Evolutionary conservation across 2,888 invertebrate species (phyloP), one percentile per base, ranked within the genome.

Genomic region (Xestia ashworthii): DNA sequence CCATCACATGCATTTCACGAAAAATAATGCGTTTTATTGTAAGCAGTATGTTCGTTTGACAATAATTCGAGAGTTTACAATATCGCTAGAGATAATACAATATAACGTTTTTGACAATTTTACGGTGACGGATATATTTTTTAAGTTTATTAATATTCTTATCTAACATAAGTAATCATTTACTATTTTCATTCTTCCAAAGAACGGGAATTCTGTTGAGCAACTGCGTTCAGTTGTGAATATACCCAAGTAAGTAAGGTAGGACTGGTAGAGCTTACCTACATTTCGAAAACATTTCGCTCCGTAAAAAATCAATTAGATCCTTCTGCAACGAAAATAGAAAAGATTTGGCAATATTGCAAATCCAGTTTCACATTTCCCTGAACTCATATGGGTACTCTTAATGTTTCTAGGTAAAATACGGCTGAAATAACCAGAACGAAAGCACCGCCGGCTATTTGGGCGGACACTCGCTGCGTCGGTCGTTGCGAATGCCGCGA

Each of bases 341-440:
- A 60, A 11, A 60, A 53, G 32, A n/a, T 71, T 73, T 64, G 46
- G 41, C 55, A 22, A 58, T 60, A 64, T 58, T 71, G 46, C 25
- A 22, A 46, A 73, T 76, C 55, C 67, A 55, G 58, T 72, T 76
- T 53, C 48, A 70, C 41, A 80, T 71, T 79, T 79, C 48, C 25
- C 58, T 60, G 58, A 50, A 73, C 25, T 67, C 38, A 58, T 65
- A 66, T 62, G 48, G 9, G 32, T 5, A 50, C n/a, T 71, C 41
- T 58, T 67, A 77, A 78, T 73, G 25, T 58, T 81, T 74, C 64
- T 78, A n/a, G 12, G 3, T 71, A 78, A 84, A 78, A 75, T 78
- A 73, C 48, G 9, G 72, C 53, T 67, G 70, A 32, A 70, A 81
- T 74, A 76, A 72, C 46, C 38, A 64, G 41, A 81, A 67, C 70